phyloP scores from a whole-genome alignment of 2,113 vertebrate genomes.

The Cavia porcellus region DNA sequence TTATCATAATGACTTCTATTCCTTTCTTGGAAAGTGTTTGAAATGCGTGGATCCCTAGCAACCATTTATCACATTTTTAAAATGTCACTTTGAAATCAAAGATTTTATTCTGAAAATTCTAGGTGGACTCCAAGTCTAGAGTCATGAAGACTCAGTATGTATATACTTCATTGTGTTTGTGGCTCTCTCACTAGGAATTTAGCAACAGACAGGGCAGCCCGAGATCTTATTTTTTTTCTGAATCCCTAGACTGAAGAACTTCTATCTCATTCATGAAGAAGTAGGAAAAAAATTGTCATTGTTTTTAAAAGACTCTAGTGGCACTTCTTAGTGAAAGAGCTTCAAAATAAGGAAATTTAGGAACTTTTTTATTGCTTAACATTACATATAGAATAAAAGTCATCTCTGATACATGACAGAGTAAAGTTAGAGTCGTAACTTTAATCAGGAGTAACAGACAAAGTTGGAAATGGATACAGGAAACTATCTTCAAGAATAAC shows the following conservation, averaged over 20 bases:
- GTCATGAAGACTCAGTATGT: background rate
- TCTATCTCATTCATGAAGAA: background rate
- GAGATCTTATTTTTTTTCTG: background rate
- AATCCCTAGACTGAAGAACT: background rate
- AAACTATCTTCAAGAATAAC: background rate
- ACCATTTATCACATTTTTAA: background rate
- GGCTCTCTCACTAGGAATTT: background rate
- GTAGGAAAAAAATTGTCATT: background rate
- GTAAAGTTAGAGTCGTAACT: background rate
- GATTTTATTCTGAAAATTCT: background rate
- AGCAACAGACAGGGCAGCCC: background rate
- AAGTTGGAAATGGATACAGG: background rate
- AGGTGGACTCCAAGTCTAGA: background rate
- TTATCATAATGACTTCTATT: slow-evolving; percentile 19
- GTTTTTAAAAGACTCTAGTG: background rate
- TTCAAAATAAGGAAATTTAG: background rate
- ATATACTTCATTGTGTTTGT: background rate
- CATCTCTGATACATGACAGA: background rate
- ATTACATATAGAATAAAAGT: background rate
- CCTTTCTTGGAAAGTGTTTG: background rate
- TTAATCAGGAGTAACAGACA: background rate
- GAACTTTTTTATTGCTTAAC: background rate
- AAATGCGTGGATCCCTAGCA: slow-evolving; percentile 10
- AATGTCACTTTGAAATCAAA: background rate
- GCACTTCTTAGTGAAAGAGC: background rate